These are phyloP conservation scores for Strigamia transsilvanica DNA, from an alignment of 2,888 invertebrate species.

Conservation along the genomic window DNA sequence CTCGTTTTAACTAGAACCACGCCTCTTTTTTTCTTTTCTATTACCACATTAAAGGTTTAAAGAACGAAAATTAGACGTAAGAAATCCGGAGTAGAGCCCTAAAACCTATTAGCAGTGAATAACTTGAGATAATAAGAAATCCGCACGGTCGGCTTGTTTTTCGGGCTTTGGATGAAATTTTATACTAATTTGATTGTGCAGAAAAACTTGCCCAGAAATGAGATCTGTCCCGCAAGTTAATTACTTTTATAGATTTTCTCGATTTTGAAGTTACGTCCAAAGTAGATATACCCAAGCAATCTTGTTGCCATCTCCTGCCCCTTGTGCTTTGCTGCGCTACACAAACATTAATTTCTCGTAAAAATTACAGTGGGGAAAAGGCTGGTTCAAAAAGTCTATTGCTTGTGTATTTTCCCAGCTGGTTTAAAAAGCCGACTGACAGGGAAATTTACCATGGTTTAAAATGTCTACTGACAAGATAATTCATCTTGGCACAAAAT, in stretches of 20 bases:
- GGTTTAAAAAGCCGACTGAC: too few relatives aligned
- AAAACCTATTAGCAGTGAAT: neutral
- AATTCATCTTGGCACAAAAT: too few relatives aligned
- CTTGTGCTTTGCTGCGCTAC: too few relatives aligned
- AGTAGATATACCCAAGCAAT: too few relatives aligned
- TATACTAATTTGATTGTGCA: slow-evolving; percentile 1
- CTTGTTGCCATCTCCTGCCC: too few relatives aligned
- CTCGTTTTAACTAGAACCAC: neutral
- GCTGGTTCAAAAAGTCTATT: too few relatives aligned
- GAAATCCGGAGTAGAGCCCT: neutral
- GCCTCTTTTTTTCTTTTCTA: neutral
- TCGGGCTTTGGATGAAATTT: neutral
- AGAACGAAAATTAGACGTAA: neutral
- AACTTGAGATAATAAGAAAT: slow-evolving; percentile 3
- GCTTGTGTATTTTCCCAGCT: too few relatives aligned
- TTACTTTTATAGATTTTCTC: neutral
- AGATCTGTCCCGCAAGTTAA: neutral
- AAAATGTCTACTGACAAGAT: too few relatives aligned
- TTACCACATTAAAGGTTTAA: neutral
- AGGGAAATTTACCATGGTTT: too few relatives aligned
- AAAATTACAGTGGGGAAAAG: too few relatives aligned
- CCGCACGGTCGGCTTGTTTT: neutral
- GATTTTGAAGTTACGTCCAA: neutral
- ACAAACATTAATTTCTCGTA: too few relatives aligned
- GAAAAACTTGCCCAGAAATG: neutral